Conservation (phyloP, 2,797 vertebrate genomes). For the Harpagifer antarcticus region DNA sequence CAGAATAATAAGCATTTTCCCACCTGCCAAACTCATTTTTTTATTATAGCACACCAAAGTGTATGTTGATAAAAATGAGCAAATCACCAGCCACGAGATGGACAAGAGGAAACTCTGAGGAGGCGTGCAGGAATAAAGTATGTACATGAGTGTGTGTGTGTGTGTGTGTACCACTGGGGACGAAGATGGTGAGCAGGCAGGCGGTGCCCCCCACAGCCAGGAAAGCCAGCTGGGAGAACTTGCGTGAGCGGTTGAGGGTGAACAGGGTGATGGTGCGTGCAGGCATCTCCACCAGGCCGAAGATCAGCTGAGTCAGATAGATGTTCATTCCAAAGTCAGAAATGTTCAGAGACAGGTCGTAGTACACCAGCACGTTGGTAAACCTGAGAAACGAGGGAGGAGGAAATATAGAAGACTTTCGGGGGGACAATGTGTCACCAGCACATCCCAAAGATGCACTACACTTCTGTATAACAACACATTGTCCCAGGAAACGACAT, state of each 20-base stretch:
- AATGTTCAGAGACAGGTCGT: constrained; percentile 88
- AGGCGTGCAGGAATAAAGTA: not conserved
- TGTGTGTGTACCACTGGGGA: constrained; percentile 81
- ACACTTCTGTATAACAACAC: no score
- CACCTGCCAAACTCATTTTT: not conserved
- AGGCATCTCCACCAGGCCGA: constrained; percentile 88
- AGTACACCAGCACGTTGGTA: constrained; percentile 89
- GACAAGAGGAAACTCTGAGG: not conserved
- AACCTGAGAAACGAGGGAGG: constrained; percentile 80
- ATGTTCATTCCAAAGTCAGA: constrained; percentile 90
- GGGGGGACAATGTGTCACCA: not conserved
- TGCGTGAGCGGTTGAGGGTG: constrained; percentile 85
- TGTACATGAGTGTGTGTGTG: not conserved
- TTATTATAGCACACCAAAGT: not conserved
- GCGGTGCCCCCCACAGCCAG: constrained; percentile 83
- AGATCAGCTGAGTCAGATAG: constrained; percentile 91
- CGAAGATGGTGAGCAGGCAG: constrained; percentile 84
- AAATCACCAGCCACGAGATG: not conserved
- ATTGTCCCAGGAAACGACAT: no score
- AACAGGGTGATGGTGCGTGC: constrained; percentile 83
- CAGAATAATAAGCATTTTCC: not conserved
- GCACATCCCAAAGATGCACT: no score
- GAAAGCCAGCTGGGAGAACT: constrained; percentile 80
- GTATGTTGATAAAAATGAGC: not conserved
- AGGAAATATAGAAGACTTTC: not conserved